Conservation (phyloP, 1,140 invertebrate genomes). For the Streblospio benedicti region DNA sequence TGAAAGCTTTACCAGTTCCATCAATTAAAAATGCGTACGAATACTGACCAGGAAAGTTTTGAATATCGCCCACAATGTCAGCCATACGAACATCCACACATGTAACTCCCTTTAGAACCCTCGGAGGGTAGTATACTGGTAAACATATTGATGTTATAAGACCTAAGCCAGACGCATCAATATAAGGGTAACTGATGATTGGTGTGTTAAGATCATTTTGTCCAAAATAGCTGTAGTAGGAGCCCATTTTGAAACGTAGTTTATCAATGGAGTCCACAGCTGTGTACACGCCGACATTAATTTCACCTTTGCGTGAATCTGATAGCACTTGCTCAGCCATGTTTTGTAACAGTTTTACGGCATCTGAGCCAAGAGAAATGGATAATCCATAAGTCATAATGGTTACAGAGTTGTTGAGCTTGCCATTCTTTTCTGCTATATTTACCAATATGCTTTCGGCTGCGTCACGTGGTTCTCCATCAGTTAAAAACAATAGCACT, state of each 20-base stretch:
- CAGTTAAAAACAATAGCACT: neutral
- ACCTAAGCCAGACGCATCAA: neutral
- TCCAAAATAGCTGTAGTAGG: conserved; percentile 4
- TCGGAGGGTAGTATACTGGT: neutral
- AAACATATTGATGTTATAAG: neutral
- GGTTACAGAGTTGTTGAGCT: conserved; percentile 1
- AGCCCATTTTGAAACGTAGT: neutral
- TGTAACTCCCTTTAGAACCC: neutral
- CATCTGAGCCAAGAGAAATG: too few species aligned
- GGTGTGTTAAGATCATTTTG: neutral
- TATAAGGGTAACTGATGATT: neutral
- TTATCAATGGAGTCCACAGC: too few species aligned
- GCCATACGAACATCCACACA: neutral
- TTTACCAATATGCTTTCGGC: neutral
- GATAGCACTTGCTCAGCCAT: too few species aligned
- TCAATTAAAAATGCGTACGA: conserved; percentile 10
- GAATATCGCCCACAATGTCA: neutral
- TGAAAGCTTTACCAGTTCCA: neutral
- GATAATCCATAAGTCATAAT: neutral
- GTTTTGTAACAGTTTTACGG: too few species aligned
- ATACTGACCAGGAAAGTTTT: neutral
- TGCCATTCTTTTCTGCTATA: neutral
- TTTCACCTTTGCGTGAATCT: too few species aligned
- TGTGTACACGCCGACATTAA: too few species aligned
- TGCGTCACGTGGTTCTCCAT: neutral